Evolutionary conservation across 2,797 vertebrate genomes (phyloP), one percentile per base, ranked within the genome.

Genomic region (Limosa lapponica): DNA sequence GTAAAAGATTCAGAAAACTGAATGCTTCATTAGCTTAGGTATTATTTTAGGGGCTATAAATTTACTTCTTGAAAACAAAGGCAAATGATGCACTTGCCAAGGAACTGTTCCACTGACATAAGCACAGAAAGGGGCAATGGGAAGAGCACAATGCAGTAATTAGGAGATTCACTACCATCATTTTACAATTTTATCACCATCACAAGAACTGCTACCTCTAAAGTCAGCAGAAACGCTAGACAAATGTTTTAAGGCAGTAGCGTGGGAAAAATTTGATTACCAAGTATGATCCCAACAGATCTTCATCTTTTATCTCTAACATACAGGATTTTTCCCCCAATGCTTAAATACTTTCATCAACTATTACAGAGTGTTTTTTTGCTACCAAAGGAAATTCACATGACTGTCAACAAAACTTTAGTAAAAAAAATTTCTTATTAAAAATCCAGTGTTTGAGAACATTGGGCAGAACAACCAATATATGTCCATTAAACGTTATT

Each of bases 51-150:
- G 16, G 73, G 16, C 52, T 87, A 80, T 46, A 87, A 81, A 69
- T 80, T 83, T 84, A 87, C 48, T 94, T 92, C n/a, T 95, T 90
- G 70, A 95, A 85, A 93, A 92, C 69, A 91, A 82, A 71, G 57
- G 55, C 82, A 97, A 81, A 95, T 69, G 59, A 83, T 58, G 46
- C 49, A 84, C 90, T 80, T 92, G 67, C 67, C 89, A 67, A 79
- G 82, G 54, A 93, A 85, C 46, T 54, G 24, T 61, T 88, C 34
- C 66, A 34, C 43, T 59, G 61, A 87, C 43, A 64, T 11, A 28
- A 58, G 49, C 41, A 52, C 3, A 2, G 34, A 78, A 67, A 57
- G 25, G 37, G 37, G 58, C 39, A 64, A 71, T 2, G 15, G 11
- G 73, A 89, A 82, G 28, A 81, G 39, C 46, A 90, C 43, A 95